Conservation (phyloP, 2,888 invertebrate species). For the Lordiphosa andalusiaca region DNA sequence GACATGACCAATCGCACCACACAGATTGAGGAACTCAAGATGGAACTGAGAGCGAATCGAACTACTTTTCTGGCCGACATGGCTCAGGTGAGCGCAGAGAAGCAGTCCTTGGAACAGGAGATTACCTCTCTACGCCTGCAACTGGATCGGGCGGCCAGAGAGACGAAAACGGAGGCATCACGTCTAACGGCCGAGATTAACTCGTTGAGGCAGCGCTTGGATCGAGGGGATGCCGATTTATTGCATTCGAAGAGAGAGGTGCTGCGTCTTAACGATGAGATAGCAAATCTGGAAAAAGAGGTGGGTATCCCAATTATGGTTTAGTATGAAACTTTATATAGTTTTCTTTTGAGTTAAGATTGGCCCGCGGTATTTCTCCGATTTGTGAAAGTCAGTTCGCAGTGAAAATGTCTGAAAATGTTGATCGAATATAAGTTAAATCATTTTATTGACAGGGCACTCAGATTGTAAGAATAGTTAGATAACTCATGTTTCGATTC, state of each 20-base stretch:
- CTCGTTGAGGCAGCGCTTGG: constrained; percentile 86
- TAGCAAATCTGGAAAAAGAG: constrained; percentile 90
- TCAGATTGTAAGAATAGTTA: no score
- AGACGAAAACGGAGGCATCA: constrained; percentile 87
- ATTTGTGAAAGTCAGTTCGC: no score
- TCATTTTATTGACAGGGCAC: no score
- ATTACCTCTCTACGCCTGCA: constrained; percentile 86
- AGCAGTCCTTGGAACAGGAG: constrained; percentile 89
- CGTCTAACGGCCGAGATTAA: constrained; percentile 88
- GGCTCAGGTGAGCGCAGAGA: constrained; percentile 88
- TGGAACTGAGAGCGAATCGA: constrained; percentile 88
- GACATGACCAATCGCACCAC: constrained; percentile 88
- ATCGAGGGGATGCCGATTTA: constrained; percentile 90
- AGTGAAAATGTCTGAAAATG: no score
- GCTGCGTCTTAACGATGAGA: constrained; percentile 88
- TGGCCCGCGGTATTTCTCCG: no score
- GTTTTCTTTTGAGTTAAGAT: no score
- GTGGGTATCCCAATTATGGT: constrained; percentile 78
- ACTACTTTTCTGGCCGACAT: constrained; percentile 87
- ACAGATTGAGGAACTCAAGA: constrained; percentile 88
- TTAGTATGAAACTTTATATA: no score
- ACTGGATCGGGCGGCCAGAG: constrained; percentile 87
- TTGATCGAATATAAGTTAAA: no score
- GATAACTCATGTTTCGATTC: no score
- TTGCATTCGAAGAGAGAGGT: constrained; percentile 91